phyloP scores from a whole-genome alignment of 2,888 invertebrate species.

The Lucinisca nassula region DNA sequence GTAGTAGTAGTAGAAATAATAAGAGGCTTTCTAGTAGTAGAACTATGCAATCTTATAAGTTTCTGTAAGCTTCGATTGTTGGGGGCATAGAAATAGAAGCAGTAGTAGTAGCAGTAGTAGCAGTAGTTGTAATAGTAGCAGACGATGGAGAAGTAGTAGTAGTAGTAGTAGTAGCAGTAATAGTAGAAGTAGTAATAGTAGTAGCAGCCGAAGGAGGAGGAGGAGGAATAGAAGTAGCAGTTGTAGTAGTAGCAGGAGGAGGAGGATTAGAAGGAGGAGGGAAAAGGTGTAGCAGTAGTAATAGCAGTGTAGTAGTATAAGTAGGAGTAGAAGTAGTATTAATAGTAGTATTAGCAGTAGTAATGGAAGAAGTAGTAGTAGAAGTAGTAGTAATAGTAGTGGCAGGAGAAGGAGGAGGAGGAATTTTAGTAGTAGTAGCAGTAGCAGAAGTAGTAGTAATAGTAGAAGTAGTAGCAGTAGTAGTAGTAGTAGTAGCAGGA shows the following conservation, averaged over 20 bases:
- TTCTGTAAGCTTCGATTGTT: too few relatives aligned
- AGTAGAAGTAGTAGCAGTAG: neutral
- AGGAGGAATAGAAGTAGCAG: neutral
- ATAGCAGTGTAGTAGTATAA: constrained; percentile 41
- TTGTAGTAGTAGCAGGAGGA: constrained; percentile 17
- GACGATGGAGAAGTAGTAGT: constrained; percentile 51
- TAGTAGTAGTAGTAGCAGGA: neutral
- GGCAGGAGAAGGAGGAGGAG: neutral
- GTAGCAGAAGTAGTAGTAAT: constrained; percentile 18
- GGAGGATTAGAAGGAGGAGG: constrained; percentile 28
- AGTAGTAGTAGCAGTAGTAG: constrained; percentile 41
- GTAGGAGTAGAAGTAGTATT: constrained; percentile 18
- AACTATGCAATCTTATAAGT: too few relatives aligned
- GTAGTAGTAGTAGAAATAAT: too few relatives aligned
- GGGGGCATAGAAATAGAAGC: too few relatives aligned
- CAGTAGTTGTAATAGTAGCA: constrained; percentile 54
- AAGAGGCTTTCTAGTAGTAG: too few relatives aligned
- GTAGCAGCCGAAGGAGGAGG: constrained; percentile 14
- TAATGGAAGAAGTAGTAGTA: constrained; percentile 3
- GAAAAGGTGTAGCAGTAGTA: constrained; percentile 38
- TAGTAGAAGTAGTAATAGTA: constrained; percentile 43
- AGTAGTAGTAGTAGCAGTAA: constrained; percentile 47
- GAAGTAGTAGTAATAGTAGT: neutral
- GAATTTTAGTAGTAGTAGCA: constrained; percentile 12
- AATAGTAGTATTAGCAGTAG: constrained; percentile 16